phyloP scores from a whole-genome alignment of 1,140 invertebrate species.

The Orchestia grillus region DNA sequence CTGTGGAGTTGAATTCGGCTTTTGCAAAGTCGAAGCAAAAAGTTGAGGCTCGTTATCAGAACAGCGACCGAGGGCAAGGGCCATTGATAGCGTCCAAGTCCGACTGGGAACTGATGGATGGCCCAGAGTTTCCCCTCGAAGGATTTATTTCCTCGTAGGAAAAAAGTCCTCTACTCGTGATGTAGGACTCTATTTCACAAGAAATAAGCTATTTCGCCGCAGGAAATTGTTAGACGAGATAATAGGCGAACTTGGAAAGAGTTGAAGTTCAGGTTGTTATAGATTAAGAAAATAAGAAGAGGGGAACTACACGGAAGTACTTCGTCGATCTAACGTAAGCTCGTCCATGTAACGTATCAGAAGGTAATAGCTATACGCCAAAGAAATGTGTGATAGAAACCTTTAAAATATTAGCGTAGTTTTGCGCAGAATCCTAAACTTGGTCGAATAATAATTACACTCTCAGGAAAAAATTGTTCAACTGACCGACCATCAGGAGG shows the following conservation, averaged over 20 bases:
- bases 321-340: not conserved
- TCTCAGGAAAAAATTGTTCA: not conserved
- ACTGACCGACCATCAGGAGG: no score
- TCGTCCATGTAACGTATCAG: not conserved
- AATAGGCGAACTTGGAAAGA: not conserved
- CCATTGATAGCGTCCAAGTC: constrained; percentile 43
- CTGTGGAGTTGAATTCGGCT: not conserved
- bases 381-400: not conserved
- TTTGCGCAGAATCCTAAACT: not conserved
- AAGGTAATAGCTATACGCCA: not conserved
- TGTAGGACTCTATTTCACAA: not conserved
- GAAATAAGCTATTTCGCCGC: not conserved
- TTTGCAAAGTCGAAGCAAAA: constrained; percentile 24
- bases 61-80: constrained; percentile 20
- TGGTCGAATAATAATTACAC: not conserved
- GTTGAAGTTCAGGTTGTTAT: not conserved
- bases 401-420: not conserved
- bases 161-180: constrained; percentile 13
- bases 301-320: not conserved
- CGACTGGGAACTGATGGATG: constrained; percentile 26
- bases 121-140: not conserved
- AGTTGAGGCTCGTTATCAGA: constrained; percentile 39
- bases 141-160: constrained; percentile 31
- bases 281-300: not conserved
- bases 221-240: not conserved